These are phyloP conservation scores for Drosophila cognata DNA, from an alignment of 2,888 invertebrate species.

Conservation along the genomic window DNA sequence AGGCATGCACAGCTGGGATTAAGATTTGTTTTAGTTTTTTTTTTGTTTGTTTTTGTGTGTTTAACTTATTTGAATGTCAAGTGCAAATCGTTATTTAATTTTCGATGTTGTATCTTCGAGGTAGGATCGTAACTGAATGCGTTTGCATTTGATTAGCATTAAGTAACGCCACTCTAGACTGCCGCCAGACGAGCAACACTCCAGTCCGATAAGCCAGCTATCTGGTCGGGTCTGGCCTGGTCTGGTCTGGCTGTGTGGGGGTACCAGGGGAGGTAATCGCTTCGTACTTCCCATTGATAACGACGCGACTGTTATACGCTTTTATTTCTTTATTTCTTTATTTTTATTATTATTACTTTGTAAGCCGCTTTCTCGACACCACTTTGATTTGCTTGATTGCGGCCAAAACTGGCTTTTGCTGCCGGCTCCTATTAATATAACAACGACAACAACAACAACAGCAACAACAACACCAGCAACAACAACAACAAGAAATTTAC, in stretches of 20 bases:
- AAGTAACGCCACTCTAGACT: slow-evolving; percentile 48
- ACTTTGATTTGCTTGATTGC: slow-evolving; percentile 23
- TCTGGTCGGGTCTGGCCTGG: neutral
- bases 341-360: neutral
- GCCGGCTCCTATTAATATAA: slow-evolving; percentile 18
- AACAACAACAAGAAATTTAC: slow-evolving; percentile 32
- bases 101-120: slow-evolving; percentile 31
- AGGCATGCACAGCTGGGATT: neutral
- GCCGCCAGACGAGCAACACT: slow-evolving; percentile 45
- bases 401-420: slow-evolving; percentile 51
- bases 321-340: neutral
- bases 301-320: neutral
- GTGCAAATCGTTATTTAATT: slow-evolving; percentile 27
- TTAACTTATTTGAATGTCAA: slow-evolving; percentile 30
- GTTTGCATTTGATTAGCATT: slow-evolving; percentile 59
- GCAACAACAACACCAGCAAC: neutral
- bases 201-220: slow-evolving; percentile 23
- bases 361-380: slow-evolving; percentile 43
- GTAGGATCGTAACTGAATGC: slow-evolving; percentile 23
- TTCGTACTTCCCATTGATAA: slow-evolving; percentile 46
- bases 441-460: neutral
- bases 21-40: neutral
- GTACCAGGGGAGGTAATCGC: neutral
- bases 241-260: neutral
- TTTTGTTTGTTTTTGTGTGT: neutral